Percentiles rank a stretch among this genome's conserved stretches.
Conservation (phyloP, 1,140 invertebrate species). For the Panulirus ornatus region DNA sequence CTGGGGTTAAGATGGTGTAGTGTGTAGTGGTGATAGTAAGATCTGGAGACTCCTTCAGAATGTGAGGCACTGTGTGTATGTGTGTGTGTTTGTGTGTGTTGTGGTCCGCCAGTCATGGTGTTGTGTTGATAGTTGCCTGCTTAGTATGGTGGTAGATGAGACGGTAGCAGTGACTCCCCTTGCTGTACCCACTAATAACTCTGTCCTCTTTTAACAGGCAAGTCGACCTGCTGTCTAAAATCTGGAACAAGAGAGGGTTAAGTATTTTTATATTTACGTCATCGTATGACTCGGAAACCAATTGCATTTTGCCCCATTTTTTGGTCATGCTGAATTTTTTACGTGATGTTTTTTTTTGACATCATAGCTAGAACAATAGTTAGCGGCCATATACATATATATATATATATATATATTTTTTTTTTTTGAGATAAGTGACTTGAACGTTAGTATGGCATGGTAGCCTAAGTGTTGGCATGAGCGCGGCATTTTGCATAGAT, state of each 20-base stretch:
- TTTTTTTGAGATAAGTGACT: conserved; percentile 17
- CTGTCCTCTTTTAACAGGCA: conserved; percentile 67
- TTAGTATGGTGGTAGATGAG: not conserved
- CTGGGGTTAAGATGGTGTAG: too few species aligned
- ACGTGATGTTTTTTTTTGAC: not conserved
- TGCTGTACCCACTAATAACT: conserved; percentile 59
- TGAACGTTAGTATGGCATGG: conserved; percentile 35
- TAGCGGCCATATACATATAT: conserved; percentile 26
- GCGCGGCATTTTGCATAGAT: conserved; percentile 25
- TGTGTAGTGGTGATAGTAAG: too few species aligned
- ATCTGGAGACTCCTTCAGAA: too few species aligned
- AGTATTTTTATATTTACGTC: conserved; percentile 60
- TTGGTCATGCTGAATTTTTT: conserved; percentile 27
- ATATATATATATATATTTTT: too few species aligned
- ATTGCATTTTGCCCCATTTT: conserved; percentile 62
- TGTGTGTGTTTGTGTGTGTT: too few species aligned
- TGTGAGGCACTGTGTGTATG: too few species aligned
- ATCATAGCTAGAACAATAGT: conserved; percentile 29
- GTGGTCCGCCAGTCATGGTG: too few species aligned
- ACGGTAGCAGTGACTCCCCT: not conserved
- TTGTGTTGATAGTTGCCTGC: too few species aligned
- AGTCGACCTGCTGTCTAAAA: conserved; percentile 61
- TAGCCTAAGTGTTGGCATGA: conserved; percentile 34
- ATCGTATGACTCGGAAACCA: conserved; percentile 52
- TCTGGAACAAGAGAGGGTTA: conserved; percentile 60